A percentile compares a stretch with the other conserved stretches of the same genome.
Evolutionary conservation across 1,140 invertebrate genomes (phyloP).

Genomic region (Diplogasteroides magnus): DNA sequence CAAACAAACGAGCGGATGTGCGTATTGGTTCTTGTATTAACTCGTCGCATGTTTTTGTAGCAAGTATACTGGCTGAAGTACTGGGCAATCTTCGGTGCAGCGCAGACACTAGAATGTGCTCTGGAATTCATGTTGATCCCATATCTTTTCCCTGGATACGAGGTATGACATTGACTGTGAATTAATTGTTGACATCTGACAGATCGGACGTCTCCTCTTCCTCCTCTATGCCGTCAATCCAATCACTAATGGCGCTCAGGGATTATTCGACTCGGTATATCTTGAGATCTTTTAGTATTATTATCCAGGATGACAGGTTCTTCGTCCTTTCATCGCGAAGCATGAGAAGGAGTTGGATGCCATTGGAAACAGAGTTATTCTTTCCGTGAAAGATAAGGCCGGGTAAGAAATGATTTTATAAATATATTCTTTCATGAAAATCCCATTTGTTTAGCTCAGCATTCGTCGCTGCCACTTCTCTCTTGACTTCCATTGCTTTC

Average conservation of each 20-base stretch:
- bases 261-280: not conserved
- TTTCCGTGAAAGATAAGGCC: not conserved
- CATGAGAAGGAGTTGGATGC: not conserved
- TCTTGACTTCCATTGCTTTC: no score
- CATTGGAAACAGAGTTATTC: not conserved
- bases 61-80: not conserved
- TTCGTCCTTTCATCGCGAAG: not conserved
- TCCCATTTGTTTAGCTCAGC: no score
- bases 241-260: not conserved
- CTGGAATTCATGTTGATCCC: not conserved
- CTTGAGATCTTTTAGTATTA: not conserved
- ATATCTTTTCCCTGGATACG: not conserved
- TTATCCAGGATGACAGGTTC: not conserved
- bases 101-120: not conserved
- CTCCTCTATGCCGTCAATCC: not conserved
- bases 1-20: not conserved
- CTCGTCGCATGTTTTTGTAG: not conserved
- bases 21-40: not conserved
- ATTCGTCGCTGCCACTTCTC: no score
- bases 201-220: not conserved
- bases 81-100: not conserved
- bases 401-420: no score
- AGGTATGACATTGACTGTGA: not conserved
- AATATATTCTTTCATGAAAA: no score
- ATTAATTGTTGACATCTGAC: not conserved